These are phyloP conservation scores for Eospalax fontanierii DNA, from an alignment of 2,797 vertebrate genomes.

Conservation along the genomic window DNA sequence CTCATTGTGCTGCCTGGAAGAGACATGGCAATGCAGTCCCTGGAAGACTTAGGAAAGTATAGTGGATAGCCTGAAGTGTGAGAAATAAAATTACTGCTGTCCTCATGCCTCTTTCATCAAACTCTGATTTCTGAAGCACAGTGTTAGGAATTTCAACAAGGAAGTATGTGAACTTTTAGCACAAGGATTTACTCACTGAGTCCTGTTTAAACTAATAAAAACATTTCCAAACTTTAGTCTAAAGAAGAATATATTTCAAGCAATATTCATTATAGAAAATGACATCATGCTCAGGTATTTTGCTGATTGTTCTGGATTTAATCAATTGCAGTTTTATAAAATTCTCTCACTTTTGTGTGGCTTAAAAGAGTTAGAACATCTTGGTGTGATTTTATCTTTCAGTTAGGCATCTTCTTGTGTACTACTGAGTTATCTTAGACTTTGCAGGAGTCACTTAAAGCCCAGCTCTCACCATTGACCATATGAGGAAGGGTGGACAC, in stretches of 20 bases:
- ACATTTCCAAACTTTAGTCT: constrained; percentile 9
- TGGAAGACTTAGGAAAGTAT: neutral
- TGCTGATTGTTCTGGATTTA: constrained; percentile 27
- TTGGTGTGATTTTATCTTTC: neutral
- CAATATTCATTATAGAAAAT: neutral
- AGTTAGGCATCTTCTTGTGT: neutral
- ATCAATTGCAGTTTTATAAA: neutral
- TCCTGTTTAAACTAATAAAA: constrained; percentile 26
- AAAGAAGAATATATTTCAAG: neutral
- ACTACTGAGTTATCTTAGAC: neutral
- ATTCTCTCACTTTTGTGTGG: neutral
- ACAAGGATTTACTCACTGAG: neutral
- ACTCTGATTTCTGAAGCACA: neutral
- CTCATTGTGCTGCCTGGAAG: constrained; percentile 16
- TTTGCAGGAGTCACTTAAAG: neutral
- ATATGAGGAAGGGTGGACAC: neutral
- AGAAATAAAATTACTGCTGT: neutral
- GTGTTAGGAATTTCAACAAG: neutral
- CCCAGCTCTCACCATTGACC: neutral
- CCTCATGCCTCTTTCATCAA: neutral
- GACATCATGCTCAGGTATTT: neutral
- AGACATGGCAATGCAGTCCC: constrained; percentile 19
- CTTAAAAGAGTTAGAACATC: neutral
- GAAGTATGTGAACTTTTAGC: neutral
- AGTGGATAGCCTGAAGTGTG: neutral